A percentile compares a stretch with the other conserved stretches of the same genome.
These are phyloP conservation scores for Cettia cetti DNA, from an alignment of 2,113 vertebrate genomes.

Conservation along the genomic window DNA sequence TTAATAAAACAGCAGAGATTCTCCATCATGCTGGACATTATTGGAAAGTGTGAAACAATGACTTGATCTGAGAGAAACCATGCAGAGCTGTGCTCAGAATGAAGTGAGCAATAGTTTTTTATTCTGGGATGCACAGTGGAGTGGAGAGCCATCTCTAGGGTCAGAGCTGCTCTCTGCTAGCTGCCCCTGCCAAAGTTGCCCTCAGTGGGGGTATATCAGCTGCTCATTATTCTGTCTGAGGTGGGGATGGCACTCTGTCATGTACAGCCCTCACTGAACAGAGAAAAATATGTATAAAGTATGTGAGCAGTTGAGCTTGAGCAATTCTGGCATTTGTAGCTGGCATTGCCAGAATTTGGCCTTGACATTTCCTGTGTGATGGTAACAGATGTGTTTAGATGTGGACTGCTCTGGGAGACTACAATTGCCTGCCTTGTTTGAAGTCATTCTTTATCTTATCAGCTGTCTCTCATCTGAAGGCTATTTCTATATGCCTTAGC, in stretches of 20 bases:
- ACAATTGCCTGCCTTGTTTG: background rate
- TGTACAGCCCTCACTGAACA: background rate
- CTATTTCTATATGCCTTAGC: background rate
- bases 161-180: background rate
- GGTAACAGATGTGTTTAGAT: background rate
- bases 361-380: background rate
- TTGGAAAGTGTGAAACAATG: background rate
- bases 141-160: background rate
- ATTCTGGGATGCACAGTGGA: background rate
- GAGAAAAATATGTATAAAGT: background rate
- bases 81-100: background rate
- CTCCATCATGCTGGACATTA: background rate
- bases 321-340: background rate
- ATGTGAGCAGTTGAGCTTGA: background rate
- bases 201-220: accelerated
- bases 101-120: background rate
- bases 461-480: background rate
- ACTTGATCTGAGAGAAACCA: background rate
- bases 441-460: background rate
- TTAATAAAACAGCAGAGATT: background rate
- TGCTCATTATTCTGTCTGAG: accelerated
- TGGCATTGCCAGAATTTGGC: background rate
- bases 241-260: background rate
- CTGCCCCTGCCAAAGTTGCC: background rate
- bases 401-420: background rate